Evolutionary conservation across 2,797 vertebrate species (phyloP).

Genomic region (Sebastes minor): DNA sequence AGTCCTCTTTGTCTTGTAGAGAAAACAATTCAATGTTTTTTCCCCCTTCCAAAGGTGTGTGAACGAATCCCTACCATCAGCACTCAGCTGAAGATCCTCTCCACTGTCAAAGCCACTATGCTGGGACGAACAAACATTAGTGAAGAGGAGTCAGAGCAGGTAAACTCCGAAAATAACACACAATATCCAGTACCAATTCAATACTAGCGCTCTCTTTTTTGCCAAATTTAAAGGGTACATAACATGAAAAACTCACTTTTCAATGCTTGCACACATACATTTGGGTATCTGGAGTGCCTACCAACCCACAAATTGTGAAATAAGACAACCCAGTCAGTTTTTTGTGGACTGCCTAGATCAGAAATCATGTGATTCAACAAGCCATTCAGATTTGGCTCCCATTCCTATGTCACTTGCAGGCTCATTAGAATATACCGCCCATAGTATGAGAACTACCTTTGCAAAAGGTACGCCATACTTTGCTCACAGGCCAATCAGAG

Average conservation of each 20-base stretch:
- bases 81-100: conserved; percentile 98
- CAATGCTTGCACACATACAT: not conserved
- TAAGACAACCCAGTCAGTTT: not conserved
- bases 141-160: conserved; percentile 98
- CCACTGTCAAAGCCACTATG: conserved; percentile 99
- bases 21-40: not conserved
- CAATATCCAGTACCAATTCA: not conserved
- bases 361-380: not conserved
- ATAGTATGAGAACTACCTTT: too few relatives aligned
- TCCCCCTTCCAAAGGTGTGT: conserved; percentile 86
- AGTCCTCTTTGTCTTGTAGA: not conserved
- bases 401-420: too few relatives aligned
- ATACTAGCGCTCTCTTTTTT: not conserved
- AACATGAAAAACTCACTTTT: not conserved
- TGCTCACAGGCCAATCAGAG: too few relatives aligned
- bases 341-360: not conserved
- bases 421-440: too few relatives aligned
- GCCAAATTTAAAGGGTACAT: not conserved
- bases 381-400: too few relatives aligned
- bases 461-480: too few relatives aligned
- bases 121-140: conserved; percentile 98
- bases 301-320: not conserved
- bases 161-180: conserved; percentile 51
- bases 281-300: not conserved
- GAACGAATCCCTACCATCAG: conserved; percentile 99